phyloP scores from a whole-genome alignment of 2,797 vertebrate genomes.

The Mormyrops boulengeri region DNA sequence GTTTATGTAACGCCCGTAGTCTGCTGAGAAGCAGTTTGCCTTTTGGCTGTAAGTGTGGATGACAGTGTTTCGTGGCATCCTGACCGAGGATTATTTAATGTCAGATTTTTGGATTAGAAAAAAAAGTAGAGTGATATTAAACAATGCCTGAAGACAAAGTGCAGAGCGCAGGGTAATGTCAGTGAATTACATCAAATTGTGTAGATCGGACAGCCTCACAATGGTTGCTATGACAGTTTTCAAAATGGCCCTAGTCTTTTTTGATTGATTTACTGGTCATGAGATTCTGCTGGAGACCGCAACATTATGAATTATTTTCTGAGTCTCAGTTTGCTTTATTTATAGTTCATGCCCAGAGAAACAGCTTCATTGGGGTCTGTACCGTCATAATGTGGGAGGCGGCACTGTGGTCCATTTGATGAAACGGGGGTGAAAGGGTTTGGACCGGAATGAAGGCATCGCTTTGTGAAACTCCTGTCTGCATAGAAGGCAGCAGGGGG shows the following conservation, averaged over 20 bases:
- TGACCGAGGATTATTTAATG: conserved; percentile 15
- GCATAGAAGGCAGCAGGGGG: conserved; percentile 40
- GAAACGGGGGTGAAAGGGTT: conserved; percentile 40
- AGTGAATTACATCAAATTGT: background rate
- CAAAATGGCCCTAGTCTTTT: background rate
- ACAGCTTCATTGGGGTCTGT: background rate
- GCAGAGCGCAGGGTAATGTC: background rate
- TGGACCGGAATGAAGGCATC: conserved; percentile 47
- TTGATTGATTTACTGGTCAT: conserved; percentile 1
- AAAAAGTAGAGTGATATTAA: background rate
- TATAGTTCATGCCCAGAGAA: background rate
- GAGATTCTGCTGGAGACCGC: background rate
- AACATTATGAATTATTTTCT: conserved; percentile 18
- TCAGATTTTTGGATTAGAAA: conserved; percentile 12
- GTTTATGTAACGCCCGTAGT: conserved; percentile 13
- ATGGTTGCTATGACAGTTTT: background rate
- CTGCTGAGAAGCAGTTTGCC: background rate
- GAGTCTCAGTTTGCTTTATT: background rate
- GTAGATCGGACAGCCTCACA: background rate
- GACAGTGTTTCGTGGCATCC: background rate
- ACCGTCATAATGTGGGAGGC: background rate
- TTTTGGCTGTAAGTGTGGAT: background rate
- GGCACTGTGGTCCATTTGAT: conserved; percentile 26
- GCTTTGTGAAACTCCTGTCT: conserved; percentile 31
- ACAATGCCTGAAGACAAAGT: conserved; percentile 10